Percentiles rank a stretch among this genome's conserved stretches.
phyloP scores from a whole-genome alignment of 2,113 vertebrate species.

The Diadophis punctatus region DNA sequence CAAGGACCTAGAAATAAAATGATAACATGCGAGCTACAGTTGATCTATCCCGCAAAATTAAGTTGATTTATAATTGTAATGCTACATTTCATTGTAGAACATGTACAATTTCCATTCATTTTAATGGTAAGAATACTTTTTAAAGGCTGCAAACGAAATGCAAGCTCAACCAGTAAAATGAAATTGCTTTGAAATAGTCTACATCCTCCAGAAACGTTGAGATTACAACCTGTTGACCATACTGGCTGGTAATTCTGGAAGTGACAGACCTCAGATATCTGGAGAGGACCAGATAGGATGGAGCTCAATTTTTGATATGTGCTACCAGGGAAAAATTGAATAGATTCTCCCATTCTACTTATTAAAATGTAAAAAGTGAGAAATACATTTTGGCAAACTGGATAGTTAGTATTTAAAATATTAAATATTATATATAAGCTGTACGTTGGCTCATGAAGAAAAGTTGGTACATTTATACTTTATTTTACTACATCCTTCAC shows the following conservation, averaged over 20 bases:
- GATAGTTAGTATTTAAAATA: not conserved
- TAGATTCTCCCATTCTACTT: not conserved
- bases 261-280: not conserved
- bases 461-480: not conserved
- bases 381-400: not conserved
- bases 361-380: not conserved
- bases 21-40: constrained; percentile 21
- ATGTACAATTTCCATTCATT: not conserved
- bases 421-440: not conserved
- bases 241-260: not conserved
- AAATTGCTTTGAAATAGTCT: not conserved
- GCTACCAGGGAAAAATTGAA: not conserved
- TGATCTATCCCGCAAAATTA: not conserved
- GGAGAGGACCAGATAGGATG: not conserved
- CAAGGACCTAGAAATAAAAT: constrained; percentile 10
- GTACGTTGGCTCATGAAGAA: not conserved
- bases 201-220: not conserved
- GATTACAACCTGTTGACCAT: not conserved
- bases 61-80: not conserved
- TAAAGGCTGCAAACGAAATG: not conserved
- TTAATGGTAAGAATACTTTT: not conserved
- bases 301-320: constrained; percentile 7
- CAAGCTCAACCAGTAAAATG: not conserved
- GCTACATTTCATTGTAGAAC: not conserved
- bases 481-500: not conserved